phyloP scores from a whole-genome alignment of 2,113 vertebrate genomes.

The Mastomys natalensis region DNA sequence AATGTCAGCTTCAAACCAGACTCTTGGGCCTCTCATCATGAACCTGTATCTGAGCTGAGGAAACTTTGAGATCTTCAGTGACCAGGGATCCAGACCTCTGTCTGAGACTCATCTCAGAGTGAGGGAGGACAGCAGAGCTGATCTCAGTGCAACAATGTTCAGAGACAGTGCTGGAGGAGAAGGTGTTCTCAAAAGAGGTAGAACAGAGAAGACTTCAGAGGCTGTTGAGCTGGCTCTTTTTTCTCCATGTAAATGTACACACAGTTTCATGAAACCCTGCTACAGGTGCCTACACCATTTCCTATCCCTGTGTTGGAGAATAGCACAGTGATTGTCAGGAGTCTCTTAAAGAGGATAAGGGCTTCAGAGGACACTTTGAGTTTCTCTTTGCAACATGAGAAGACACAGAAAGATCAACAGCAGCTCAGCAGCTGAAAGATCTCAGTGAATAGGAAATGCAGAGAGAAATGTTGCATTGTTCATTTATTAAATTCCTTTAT shows the following conservation, averaged over 20 bases:
- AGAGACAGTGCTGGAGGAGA: not conserved
- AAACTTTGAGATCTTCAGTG: not conserved
- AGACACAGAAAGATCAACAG: no score
- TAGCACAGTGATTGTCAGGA: not conserved
- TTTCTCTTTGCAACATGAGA: no score
- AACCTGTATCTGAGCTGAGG: not conserved
- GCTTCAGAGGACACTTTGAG: no score
- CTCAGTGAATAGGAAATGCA: no score
- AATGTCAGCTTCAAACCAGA: not conserved
- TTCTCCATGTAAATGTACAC: not conserved
- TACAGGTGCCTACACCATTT: fast-evolving
- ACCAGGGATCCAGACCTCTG: not conserved
- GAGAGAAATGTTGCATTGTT: no score
- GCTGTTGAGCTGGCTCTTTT: fast-evolving
- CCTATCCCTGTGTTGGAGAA: not conserved
- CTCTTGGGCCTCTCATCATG: not conserved
- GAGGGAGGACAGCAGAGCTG: not conserved
- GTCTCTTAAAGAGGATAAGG: no score
- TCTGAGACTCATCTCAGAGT: not conserved
- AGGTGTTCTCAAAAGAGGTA: not conserved
- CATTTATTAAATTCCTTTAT: no score
- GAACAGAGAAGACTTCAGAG: not conserved
- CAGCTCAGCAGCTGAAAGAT: no score
- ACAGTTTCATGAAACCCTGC: no score
- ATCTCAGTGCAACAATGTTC: not conserved